phyloP scores from a whole-genome alignment of 2,113 vertebrate species.

The Penelope pileata region DNA sequence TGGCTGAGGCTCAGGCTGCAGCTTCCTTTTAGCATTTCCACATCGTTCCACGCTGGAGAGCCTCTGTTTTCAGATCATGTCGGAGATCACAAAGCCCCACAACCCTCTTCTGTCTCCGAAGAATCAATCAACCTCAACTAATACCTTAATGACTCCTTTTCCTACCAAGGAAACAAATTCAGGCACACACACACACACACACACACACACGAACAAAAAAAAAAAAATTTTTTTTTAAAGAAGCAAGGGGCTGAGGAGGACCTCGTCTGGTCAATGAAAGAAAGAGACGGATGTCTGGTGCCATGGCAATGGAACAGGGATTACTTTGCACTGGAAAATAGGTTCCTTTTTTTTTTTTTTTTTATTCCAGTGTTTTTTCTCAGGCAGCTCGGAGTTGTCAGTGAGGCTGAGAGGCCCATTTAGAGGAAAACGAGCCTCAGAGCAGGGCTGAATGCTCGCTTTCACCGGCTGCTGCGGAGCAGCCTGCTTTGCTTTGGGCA shows the following conservation, averaged over 20 bases:
- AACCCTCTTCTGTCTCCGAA: constrained; percentile 57
- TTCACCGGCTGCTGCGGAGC: constrained; percentile 64
- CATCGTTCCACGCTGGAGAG: constrained; percentile 28
- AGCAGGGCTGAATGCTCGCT: constrained; percentile 68
- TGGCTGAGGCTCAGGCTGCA: neutral
- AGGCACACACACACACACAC: neutral
- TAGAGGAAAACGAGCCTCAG: constrained; percentile 66
- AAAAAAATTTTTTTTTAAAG: neutral
- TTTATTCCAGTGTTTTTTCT: constrained; percentile 58
- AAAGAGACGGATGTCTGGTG: constrained; percentile 89
- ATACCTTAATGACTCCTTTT: constrained; percentile 78
- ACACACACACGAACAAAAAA: neutral
- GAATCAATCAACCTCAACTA: constrained; percentile 74
- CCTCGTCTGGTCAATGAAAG: constrained; percentile 87
- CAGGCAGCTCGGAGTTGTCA: constrained; percentile 74
- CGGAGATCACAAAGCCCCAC: constrained; percentile 63
- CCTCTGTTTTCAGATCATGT: constrained; percentile 29
- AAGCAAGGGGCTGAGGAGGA: constrained; percentile 62
- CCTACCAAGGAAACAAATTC: constrained; percentile 76
- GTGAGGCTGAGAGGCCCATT: constrained; percentile 74
- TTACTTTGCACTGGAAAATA: constrained; percentile 88
- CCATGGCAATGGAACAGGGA: constrained; percentile 89
- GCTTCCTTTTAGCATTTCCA: constrained; percentile 20
- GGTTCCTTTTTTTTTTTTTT: constrained; percentile 57
- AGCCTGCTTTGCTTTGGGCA: constrained; percentile 70